Base-by-base conservation (phyloP, 2,113 vertebrate genomes). In the Ciconia boyciana region DNA sequence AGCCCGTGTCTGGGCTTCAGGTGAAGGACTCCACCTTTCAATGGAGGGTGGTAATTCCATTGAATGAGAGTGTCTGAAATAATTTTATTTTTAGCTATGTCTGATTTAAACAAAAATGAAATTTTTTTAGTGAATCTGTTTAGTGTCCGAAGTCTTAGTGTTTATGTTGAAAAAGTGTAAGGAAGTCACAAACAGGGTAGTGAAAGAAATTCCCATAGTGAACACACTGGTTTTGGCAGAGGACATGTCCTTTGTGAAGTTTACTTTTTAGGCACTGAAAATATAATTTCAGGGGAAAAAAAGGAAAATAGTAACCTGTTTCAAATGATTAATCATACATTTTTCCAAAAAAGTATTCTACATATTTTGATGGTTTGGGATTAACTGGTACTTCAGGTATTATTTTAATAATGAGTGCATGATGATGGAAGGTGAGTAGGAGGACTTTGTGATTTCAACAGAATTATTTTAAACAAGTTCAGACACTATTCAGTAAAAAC, bases 381-480 rank as follows among this genome's bases (percentile, higher is more conserved):
- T 86, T 90, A 62, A 80, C 58, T 76, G 25, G 29, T 57, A 55
- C 66, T 86, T 77, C 34, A 20, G 19, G 21, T 91, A 28, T 85
- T 76, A 72, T 81, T 89, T 75, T 81, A 92, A 44, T 80, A 85
- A 72, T 74, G 41, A 46, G 13, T 21, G 10, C 25, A 48, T 55
- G 76, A 83, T 19, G 49, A 92, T 77, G 25, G 54, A 77, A 94
- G 93, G 28, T 29, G 68, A 89, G 91, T 93, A 92, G 95, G 91
- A 96, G 83, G 83, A 80, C 36, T 88, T 80, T 11, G 28, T 0
- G 7, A 77, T 92, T 93, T 92, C 68, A 86, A 25, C 17, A 9
- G 65, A 80, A 90, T 48, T 77, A 66, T 90, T 94, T 90, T 72
- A 80, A 88, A 86, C 85, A 96, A 86, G 79, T 74, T 90, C 72